These are phyloP conservation scores for Gonioctena quinquepunctata DNA, from an alignment of 1,140 invertebrate genomes.

Conservation along the genomic window DNA sequence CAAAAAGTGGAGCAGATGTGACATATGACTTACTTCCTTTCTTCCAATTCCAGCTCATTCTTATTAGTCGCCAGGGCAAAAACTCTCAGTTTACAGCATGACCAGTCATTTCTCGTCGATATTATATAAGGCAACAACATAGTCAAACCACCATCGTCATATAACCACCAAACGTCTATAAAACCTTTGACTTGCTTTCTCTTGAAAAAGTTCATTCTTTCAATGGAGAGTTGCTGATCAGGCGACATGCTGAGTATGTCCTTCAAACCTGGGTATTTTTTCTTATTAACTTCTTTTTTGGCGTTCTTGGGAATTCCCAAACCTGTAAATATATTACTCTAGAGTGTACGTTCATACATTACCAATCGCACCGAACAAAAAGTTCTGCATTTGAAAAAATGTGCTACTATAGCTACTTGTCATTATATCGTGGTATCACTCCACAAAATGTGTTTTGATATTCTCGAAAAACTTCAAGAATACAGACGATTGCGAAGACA, in stretches of 20 bases:
- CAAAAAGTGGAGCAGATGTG: too few relatives aligned
- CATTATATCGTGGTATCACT: too few relatives aligned
- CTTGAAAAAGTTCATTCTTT: constrained; percentile 73
- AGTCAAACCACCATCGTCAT: constrained; percentile 94
- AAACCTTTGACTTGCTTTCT: constrained; percentile 72
- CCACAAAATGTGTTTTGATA: too few relatives aligned
- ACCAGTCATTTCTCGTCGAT: constrained; percentile 81
- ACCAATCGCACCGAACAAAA: too few relatives aligned
- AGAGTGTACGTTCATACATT: too few relatives aligned
- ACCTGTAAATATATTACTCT: not conserved
- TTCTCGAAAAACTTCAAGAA: too few relatives aligned
- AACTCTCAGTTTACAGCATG: constrained; percentile 83
- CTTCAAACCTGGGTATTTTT: constrained; percentile 44
- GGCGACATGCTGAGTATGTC: constrained; percentile 22
- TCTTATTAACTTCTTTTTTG: constrained; percentile 45
- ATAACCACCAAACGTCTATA: constrained; percentile 97
- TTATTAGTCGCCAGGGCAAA: constrained; percentile 88
- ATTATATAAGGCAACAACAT: constrained; percentile 92
- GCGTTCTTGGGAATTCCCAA: not conserved
- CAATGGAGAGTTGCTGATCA: constrained; percentile 54
- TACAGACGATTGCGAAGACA: too few relatives aligned
- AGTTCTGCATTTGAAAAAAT: too few relatives aligned
- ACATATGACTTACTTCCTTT: constrained; percentile 77
- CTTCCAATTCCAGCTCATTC: constrained; percentile 83
- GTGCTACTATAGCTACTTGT: too few relatives aligned